phyloP scores from a whole-genome alignment of 1,140 invertebrate genomes.

The Colletes gigas region DNA sequence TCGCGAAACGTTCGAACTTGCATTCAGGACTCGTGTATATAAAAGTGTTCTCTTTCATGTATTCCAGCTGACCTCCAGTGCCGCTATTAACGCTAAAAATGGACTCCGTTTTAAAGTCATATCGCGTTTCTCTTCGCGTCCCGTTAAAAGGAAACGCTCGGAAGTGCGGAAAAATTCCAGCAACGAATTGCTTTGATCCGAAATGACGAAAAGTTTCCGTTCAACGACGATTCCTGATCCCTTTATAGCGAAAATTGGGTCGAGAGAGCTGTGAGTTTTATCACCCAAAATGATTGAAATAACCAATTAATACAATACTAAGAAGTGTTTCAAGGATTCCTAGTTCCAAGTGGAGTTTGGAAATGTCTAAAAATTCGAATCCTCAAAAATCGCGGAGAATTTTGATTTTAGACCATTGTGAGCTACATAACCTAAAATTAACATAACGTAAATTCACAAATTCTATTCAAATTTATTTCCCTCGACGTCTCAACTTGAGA shows the following conservation, averaged over 20 bases:
- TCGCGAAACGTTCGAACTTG: slow-evolving; percentile 33
- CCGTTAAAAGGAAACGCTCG: not conserved
- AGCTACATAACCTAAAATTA: no score
- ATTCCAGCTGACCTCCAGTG: slow-evolving; percentile 26
- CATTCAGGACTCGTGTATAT: slow-evolving; percentile 26
- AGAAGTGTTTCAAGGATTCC: no score
- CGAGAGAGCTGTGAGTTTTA: no score
- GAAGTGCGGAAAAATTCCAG: not conserved
- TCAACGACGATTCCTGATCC: not conserved
- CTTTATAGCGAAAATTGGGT: not conserved
- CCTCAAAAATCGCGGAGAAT: no score
- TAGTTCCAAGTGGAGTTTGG: no score
- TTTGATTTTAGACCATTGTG: no score
- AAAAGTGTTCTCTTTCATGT: slow-evolving; percentile 39
- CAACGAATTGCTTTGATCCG: slow-evolving; percentile 18
- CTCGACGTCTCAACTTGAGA: no score
- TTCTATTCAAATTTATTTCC: no score
- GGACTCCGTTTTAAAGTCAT: slow-evolving; percentile 35
- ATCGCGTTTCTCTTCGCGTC: slow-evolving; percentile 7
- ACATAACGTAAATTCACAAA: no score
- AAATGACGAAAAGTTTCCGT: not conserved
- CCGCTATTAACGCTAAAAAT: slow-evolving; percentile 44
- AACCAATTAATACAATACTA: no score
- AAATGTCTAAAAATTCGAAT: no score
- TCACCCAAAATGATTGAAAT: no score